Evolutionary conservation across 2,888 invertebrate genomes (phyloP).

Genomic region (Bellardia pandia): DNA sequence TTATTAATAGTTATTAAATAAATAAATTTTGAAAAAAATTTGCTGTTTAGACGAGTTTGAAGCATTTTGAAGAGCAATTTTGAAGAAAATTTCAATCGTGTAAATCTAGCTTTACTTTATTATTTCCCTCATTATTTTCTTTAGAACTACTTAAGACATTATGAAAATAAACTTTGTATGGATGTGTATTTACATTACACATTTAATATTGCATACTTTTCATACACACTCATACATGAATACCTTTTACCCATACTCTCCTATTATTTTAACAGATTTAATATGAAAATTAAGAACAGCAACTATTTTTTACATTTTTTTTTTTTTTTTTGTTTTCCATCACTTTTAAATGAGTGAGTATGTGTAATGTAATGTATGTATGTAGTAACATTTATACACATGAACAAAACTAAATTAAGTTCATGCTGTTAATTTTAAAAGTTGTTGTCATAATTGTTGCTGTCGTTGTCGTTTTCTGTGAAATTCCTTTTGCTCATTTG

Average conservation of each 20-base stretch:
- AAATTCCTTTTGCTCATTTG: constrained; percentile 25
- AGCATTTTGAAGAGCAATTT: too few relatives aligned
- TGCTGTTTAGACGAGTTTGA: too few relatives aligned
- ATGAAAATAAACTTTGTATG: neutral
- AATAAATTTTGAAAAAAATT: too few relatives aligned
- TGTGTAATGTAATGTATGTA: neutral
- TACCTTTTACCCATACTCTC: constrained; percentile 17
- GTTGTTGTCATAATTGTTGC: constrained; percentile 26
- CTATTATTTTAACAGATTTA: constrained; percentile 78
- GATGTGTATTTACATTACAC: neutral
- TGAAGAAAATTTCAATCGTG: too few relatives aligned
- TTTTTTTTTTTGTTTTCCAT: neutral
- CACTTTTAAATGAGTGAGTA: neutral
- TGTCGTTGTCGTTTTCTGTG: constrained; percentile 8
- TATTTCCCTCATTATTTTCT: constrained; percentile 12
- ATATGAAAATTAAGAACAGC: constrained; percentile 79
- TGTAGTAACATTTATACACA: neutral
- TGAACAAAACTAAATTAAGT: constrained; percentile 7
- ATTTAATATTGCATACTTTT: constrained; percentile 14
- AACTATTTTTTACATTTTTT: constrained; percentile 27
- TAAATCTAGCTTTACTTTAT: too few relatives aligned
- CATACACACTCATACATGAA: neutral
- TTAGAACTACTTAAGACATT: constrained; percentile 20
- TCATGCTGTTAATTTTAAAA: constrained; percentile 35
- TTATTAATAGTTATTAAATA: too few relatives aligned